Evolutionary conservation across 2,888 invertebrate species (phyloP), one percentile per base, ranked within the genome.

Genomic region (Chloroclysta siterata): DNA sequence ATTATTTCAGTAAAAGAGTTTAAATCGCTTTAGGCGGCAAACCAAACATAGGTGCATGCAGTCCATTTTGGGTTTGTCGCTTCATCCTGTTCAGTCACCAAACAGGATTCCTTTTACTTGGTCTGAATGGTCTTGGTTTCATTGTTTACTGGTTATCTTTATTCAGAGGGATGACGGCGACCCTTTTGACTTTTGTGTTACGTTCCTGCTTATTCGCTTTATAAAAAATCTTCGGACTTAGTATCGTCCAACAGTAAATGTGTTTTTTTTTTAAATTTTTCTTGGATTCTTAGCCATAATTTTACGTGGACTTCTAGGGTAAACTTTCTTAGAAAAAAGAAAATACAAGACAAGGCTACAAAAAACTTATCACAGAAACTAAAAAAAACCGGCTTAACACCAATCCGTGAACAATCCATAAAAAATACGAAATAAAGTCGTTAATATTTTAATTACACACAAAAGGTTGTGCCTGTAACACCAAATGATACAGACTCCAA

Each of bases 31-130:
- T 10, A 33, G n/a, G 28, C 22, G 39, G 41, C 22, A 53, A 41
- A 46, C 46, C 47, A 55, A 55, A 55, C 28, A 39, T 39, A 33
- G 33, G 33, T 33, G 33, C 6, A 36, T 22, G n/a, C 28, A 46
- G 17, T 28, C 54, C 56, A 50, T 65, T 47, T 61, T 65, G 51
- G 50, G 51, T 54, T 52, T 47, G 54, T 47, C 39, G 47, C 46
- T 28, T 53, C 29, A 48, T 53, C 50, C 57, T 47, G 56, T 57
- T 53, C 74, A 72, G 80, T 73, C 70, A 82, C 79, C 78, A 82
- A 85, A 85, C 87, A 77, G 85, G 86, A 85, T 88, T 87, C 83
- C 83, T 83, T 82, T 80, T 75, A 77, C 78, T 80, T 72, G 76
- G 72, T 77, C 73, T 85, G 79, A 86, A 87, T 84, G 84, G 81